A percentile compares a stretch with the other conserved stretches of the same genome.
Evolutionary conservation across 2,888 invertebrate genomes (phyloP).

Genomic region (Alentia gelatinosa): DNA sequence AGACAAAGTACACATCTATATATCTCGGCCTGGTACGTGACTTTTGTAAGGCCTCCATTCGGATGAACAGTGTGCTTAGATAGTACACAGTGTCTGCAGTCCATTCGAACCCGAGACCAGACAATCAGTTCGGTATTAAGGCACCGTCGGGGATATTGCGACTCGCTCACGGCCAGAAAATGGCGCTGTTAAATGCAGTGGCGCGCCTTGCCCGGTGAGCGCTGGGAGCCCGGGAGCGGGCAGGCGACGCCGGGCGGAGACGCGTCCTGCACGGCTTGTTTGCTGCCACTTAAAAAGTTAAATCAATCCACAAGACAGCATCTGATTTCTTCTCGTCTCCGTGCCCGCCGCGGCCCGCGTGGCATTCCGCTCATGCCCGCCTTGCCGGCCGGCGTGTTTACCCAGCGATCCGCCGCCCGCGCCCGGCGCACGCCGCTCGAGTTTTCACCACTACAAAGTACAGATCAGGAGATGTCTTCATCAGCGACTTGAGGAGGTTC

Average conservation of each 20-base stretch:
- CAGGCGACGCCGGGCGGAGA: not conserved
- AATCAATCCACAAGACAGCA: constrained; percentile 11
- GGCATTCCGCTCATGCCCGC: not conserved
- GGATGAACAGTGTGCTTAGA: no score
- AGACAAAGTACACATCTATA: no score
- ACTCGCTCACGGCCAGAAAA: no score
- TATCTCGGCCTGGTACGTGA: no score
- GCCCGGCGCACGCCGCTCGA: not conserved
- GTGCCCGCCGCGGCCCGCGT: not conserved
- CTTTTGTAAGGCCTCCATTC: no score
- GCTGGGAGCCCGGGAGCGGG: not conserved
- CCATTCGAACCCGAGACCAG: no score
- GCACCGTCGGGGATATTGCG: no score
- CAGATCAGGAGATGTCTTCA: constrained; percentile 2
- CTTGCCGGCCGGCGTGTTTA: not conserved
- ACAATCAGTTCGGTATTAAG: no score
- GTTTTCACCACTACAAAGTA: not conserved
- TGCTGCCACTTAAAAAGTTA: constrained; percentile 1
- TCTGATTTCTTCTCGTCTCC: not conserved
- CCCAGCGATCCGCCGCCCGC: not conserved
- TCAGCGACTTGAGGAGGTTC: constrained; percentile 8
- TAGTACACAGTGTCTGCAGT: no score
- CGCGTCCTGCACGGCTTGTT: not conserved
- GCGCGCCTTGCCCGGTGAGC: not conserved
- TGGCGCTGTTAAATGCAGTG: no score